A percentile compares a stretch with the other conserved stretches of the same genome.
Conservation (phyloP, 1,140 invertebrate genomes). For the Caenorhabditis brenneri region DNA sequence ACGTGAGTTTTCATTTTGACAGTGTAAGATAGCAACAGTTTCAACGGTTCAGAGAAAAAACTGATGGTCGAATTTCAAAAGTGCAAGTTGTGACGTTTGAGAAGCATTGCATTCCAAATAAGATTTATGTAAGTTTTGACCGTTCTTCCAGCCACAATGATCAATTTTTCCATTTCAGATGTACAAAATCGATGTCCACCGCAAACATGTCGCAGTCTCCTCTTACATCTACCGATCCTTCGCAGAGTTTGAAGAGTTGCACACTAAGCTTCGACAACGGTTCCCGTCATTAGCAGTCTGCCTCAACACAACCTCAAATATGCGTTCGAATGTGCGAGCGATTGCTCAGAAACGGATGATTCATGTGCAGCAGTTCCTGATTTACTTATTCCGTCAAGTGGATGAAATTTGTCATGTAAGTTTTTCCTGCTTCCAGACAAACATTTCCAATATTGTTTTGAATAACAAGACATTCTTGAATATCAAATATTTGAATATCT, state of each 20-base stretch:
- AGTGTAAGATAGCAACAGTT: constrained; percentile 34
- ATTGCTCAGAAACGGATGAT: constrained; percentile 86
- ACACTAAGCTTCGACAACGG: constrained; percentile 83
- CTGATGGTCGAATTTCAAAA: constrained; percentile 85
- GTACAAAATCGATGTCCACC: constrained; percentile 85
- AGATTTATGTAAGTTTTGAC: constrained; percentile 82
- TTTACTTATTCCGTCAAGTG: constrained; percentile 83
- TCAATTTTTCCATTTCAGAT: constrained; percentile 73
- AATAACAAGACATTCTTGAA: no score
- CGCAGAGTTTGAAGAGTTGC: constrained; percentile 93
- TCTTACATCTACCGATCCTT: constrained; percentile 88
- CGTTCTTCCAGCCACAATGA: not conserved
- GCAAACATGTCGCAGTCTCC: constrained; percentile 83
- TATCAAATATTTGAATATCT: no score
- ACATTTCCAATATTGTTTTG: no score
- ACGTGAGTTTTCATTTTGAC: constrained; percentile 77
- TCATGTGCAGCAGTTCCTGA: constrained; percentile 86
- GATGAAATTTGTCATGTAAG: constrained; percentile 81
- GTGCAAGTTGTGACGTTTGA: constrained; percentile 86
- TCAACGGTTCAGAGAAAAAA: constrained; percentile 81
- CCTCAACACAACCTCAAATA: constrained; percentile 79
- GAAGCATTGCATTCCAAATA: constrained; percentile 94
- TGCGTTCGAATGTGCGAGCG: constrained; percentile 90
- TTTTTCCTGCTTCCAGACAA: no score
- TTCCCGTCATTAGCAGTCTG: constrained; percentile 72